Conservation (phyloP, 2,797 vertebrate genomes). For the Mormyrops boulengeri region DNA sequence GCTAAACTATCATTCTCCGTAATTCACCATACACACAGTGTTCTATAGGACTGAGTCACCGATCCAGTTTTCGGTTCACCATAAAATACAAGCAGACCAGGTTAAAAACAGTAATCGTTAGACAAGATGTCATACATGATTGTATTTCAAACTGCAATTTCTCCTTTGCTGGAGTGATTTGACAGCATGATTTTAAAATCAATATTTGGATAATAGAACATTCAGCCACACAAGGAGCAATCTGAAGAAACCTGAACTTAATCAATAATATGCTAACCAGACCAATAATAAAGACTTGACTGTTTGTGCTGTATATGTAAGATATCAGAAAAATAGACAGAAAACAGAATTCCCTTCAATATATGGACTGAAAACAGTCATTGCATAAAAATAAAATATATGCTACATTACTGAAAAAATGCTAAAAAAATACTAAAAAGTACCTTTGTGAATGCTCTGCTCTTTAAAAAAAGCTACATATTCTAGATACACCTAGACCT, state of each 20-base stretch:
- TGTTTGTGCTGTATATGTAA: slow-evolving; percentile 1
- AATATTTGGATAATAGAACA: not conserved
- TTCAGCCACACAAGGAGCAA: not conserved
- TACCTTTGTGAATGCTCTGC: not conserved
- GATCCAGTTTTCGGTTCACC: not conserved
- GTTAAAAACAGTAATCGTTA: not conserved
- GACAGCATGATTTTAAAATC: slow-evolving; percentile 8
- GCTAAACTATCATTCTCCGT: not conserved
- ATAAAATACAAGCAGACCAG: not conserved
- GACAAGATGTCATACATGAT: not conserved
- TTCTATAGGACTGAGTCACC: not conserved
- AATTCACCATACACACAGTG: not conserved
- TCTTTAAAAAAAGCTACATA: not conserved
- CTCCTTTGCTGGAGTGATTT: not conserved
- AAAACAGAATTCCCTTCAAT: not conserved
- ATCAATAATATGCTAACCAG: not conserved
- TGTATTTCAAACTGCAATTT: not conserved
- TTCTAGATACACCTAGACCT: not conserved
- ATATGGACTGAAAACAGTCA: not conserved
- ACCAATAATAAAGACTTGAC: not conserved
- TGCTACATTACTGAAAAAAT: not conserved
- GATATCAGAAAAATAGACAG: not conserved
- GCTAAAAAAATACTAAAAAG: not conserved
- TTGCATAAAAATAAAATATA: not conserved
- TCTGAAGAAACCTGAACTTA: not conserved